Evolutionary conservation across 2,888 invertebrate species (phyloP), one percentile per base, ranked within the genome.

Genomic region (Allacma fusca): DNA sequence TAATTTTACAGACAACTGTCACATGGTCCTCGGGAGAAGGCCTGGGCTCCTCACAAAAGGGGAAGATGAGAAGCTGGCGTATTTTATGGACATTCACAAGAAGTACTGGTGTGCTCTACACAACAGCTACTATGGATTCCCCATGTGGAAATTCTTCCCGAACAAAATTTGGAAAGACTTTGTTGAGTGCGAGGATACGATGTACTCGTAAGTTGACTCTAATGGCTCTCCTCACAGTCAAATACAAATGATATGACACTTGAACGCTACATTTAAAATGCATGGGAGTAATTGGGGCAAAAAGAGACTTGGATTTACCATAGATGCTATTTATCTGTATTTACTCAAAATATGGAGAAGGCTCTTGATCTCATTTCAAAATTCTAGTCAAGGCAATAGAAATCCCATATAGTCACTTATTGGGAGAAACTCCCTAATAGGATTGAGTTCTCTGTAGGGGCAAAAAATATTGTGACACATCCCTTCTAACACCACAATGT

Each of bases 141-240:
- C 94, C 0, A 86, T 93, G 75, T 95, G 94, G 94, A 94, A 94
- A 87, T 89, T 93, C 79, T 90, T 92, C 21, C 91, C 92, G 0
- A 94, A 94, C 0, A 87, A 89, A 69, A 89, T 92, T 0, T 95
- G 94, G 86, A 89, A 28, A 74, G 90, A 91, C 4, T 91, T 94
- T 81, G 90, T 90, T 19, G 87, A 89, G 80, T 92, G 92, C 86
- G 95, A 95, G 86, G 93, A 94, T 84, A 90, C 90, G 76, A 92
- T 95, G 86, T 94, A 95, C 86, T 90, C 91, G 93, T 93, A 88
- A 89, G 91, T 85, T 40, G 34, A 0, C n/a, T 64, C 23, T 19
- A 16, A 21, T 29, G 2, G 62, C 67, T 26, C 16, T 19, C 2
- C 50, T 9, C 50, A 1, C 5, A 9, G 5, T 13, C 23, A 13